phyloP scores from a whole-genome alignment of 2,113 vertebrate species.

The Dipodomys stephensi region DNA sequence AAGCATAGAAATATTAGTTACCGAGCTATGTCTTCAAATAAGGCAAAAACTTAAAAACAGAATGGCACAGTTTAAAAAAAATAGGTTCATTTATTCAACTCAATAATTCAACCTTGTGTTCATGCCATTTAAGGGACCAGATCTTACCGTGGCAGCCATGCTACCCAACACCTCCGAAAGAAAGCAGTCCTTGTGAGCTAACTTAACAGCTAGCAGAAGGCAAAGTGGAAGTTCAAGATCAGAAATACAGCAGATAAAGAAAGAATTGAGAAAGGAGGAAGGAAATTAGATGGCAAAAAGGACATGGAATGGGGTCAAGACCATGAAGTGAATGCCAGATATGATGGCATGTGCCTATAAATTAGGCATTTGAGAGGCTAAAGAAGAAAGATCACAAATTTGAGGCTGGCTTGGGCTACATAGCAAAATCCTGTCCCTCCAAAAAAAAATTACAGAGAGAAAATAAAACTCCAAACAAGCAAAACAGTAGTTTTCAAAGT shows the following conservation, averaged over 20 bases:
- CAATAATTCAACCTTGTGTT: background rate
- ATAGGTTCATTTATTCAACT: background rate
- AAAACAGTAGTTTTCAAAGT: background rate
- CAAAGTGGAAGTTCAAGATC: background rate
- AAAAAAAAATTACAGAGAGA: background rate
- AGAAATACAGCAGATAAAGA: constrained; percentile 42
- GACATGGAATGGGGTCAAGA: background rate
- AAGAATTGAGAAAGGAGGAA: background rate
- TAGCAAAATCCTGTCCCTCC: no score
- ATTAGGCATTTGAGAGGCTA: no score
- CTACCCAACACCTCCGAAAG: constrained; percentile 3
- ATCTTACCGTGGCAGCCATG: background rate
- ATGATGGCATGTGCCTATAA: no score
- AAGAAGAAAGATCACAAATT: no score
- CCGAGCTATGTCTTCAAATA: background rate
- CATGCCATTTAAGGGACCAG: background rate
- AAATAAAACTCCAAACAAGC: background rate
- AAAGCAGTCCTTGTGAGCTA: constrained; percentile 7
- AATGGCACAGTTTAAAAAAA: background rate
- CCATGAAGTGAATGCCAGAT: background rate
- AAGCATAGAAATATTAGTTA: background rate
- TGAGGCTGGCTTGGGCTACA: no score
- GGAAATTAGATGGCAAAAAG: background rate
- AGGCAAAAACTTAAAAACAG: background rate
- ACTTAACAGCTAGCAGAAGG: background rate